Base-by-base conservation (phyloP, 2,113 vertebrate genomes). In the Triplophysa dalaica region DNA sequence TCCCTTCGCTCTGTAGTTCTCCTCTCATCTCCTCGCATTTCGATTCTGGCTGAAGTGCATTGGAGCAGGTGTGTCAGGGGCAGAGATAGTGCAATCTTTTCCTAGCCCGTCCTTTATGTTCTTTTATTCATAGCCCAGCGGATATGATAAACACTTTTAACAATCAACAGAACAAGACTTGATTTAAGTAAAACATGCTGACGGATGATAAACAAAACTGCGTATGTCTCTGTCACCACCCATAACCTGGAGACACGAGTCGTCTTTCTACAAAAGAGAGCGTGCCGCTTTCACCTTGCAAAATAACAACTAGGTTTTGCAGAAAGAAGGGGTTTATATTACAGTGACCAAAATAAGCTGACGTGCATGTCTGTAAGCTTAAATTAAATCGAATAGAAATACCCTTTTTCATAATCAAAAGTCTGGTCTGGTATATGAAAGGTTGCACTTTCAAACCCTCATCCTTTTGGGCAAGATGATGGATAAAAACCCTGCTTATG, bases 11-110 rank as follows among this genome's bases (percentile, higher is more conserved):
- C 41, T 12, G 14, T 54, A 54, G 29, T 68, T 82, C 76, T 56
- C 61, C 70, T 77, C 73, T 79, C 79, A 75, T 82, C 68, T 70
- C 72, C 58, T 69, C 68, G 43, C 54, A 65, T 45, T 60, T 78
- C 72, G 61, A 68, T 73, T 64, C 63, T 52, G 81, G 73, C 78
- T 69, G 48, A 21, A 78, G 76, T 72, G 78, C 14, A 52, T 16
- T 79, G 80, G 77, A 88, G 84, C 87, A 91, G 87, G 87, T 89
- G 87, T 87, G 84, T 73, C 50, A 22, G 68, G 67, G 62, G 26
- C 50, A 62, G 62, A 43, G 63, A 84, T 74, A 81, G 64, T 62
- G 60, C 67, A 68, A 56, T 43, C 50, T 80, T 62, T 54, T 38
- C 62, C 56, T 69, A 43, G 48, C 69, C 45, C 33, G 10, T 64